These are phyloP conservation scores for Dendrolimus kikuchii DNA, from an alignment of 1,140 invertebrate genomes.

Conservation along the genomic window DNA sequence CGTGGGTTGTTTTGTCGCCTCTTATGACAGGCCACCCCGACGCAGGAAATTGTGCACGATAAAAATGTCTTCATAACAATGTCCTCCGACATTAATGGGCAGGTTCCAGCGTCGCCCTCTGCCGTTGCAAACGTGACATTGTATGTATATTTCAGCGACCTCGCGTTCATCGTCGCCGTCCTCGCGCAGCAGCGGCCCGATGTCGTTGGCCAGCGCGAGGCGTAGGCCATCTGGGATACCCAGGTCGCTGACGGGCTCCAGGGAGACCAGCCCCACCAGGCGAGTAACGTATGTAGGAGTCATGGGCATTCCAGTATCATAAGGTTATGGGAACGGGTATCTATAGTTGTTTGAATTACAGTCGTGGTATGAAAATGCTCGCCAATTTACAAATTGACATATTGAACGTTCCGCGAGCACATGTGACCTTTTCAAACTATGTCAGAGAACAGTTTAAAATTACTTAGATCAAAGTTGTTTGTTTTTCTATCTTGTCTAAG, in stretches of 20 bases:
- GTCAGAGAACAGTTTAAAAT: no score
- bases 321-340: no score
- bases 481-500: no score
- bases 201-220: constrained; percentile 54
- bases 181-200: constrained; percentile 78
- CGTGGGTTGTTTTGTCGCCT: no score
- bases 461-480: no score
- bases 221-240: constrained; percentile 81
- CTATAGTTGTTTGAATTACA: not conserved
- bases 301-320: no score
- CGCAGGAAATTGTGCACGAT: no score
- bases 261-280: constrained; percentile 79
- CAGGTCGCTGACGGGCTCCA: constrained; percentile 76
- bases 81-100: no score
- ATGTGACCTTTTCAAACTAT: no score
- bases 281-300: constrained; percentile 7
- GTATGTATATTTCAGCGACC: constrained; percentile 72
- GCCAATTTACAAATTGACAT: not conserved
- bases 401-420: no score
- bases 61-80: no score
- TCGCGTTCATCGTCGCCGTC: constrained; percentile 92
- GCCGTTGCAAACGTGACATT: not conserved
- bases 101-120: not conserved
- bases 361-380: not conserved
- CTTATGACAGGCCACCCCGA: no score